These are phyloP conservation scores for Yponomeuta cagnagella DNA, from an alignment of 2,888 invertebrate genomes.

Conservation along the genomic window DNA sequence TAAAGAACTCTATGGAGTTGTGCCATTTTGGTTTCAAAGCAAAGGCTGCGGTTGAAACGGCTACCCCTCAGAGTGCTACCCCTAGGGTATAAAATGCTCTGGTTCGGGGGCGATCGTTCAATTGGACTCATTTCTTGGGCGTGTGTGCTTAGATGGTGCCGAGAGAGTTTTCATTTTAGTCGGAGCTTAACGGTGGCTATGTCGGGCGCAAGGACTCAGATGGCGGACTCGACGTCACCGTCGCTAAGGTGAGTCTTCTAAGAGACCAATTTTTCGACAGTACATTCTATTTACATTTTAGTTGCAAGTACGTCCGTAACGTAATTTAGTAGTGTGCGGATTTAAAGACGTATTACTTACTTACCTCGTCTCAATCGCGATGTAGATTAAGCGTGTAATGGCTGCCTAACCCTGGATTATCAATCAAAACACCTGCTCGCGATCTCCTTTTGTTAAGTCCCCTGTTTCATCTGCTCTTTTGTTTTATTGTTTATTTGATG, in stretches of 20 bases:
- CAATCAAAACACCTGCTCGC: too few species aligned
- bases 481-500: too few species aligned
- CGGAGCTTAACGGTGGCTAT: conserved; percentile 27
- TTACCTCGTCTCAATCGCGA: too few species aligned
- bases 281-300: too few species aligned
- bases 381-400: too few species aligned
- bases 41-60: conserved; percentile 24
- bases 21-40: not conserved
- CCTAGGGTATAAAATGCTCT: conserved; percentile 55
- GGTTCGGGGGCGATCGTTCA: conserved; percentile 31
- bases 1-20: not conserved
- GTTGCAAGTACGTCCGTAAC: too few species aligned
- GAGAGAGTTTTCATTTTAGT: conserved; percentile 19
- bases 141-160: conserved; percentile 19
- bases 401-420: too few species aligned
- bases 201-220: conserved; percentile 73
- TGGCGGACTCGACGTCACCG: conserved; percentile 83
- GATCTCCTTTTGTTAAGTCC: too few species aligned
- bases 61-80: conserved; percentile 35
- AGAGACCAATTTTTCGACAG: too few species aligned
- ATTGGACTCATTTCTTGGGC: conserved; percentile 24
- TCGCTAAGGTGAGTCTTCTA: conserved; percentile 72
- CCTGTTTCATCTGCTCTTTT: too few species aligned
- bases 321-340: too few species aligned
- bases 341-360: too few species aligned